A percentile compares a stretch with the other conserved stretches of the same genome.
These are phyloP conservation scores for Eilema griseolum DNA, from an alignment of 2,888 invertebrate genomes.

Conservation along the genomic window DNA sequence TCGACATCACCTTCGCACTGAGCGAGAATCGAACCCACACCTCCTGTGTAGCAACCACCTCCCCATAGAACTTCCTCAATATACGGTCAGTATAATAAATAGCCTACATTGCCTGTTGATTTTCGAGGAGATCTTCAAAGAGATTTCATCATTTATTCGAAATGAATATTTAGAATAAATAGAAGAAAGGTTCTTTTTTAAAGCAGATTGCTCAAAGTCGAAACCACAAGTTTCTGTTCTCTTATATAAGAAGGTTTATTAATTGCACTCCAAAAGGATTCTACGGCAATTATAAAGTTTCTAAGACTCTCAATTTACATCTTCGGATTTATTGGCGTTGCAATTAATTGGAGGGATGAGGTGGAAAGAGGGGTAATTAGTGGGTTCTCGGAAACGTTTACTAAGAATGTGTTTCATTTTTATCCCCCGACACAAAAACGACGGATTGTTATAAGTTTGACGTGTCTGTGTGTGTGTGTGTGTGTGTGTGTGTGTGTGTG, in stretches of 20 bases:
- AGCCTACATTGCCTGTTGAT: no score
- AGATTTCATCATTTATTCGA: not conserved
- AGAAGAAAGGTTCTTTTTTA: not conserved
- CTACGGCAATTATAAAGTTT: constrained; percentile 30
- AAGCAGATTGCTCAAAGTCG: not conserved
- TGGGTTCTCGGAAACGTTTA: not conserved
- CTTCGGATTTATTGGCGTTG: constrained; percentile 24
- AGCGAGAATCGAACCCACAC: no score
- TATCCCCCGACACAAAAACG: no score
- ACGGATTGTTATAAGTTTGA: no score
- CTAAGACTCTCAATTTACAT: constrained; percentile 28
- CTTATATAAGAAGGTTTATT: constrained; percentile 11
- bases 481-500: no score
- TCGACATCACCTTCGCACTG: no score
- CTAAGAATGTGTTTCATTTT: not conserved
- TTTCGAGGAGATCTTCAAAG: not conserved
- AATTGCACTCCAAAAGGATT: constrained; percentile 13
- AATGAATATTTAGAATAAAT: not conserved
- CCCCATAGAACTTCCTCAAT: no score
- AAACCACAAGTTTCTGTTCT: not conserved
- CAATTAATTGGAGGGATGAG: constrained; percentile 23
- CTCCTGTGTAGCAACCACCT: no score
- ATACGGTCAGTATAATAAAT: no score
- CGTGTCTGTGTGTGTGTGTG: no score
- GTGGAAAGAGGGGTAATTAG: not conserved